A percentile compares a stretch with the other conserved stretches of the same genome.
Conservation (phyloP, 2,797 vertebrate species). For the Neosilurus hyrtlii region DNA sequence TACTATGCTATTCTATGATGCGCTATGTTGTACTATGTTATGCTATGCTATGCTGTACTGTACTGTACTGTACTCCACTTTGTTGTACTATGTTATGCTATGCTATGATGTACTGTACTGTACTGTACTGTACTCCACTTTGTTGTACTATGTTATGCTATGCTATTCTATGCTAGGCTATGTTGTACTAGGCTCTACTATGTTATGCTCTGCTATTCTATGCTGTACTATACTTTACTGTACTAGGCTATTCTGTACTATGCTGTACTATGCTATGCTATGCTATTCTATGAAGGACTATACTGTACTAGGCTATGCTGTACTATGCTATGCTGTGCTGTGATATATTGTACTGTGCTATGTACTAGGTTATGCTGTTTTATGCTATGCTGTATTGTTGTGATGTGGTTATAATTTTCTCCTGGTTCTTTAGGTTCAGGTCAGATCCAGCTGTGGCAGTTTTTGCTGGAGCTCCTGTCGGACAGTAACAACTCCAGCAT, state of each 20-base stretch:
- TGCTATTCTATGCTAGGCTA: too few relatives aligned
- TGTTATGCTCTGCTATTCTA: background rate
- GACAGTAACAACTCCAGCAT: constrained; percentile 76
- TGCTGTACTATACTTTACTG: too few relatives aligned
- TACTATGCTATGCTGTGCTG: background rate
- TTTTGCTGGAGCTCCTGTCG: constrained; percentile 80
- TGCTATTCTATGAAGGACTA: background rate
- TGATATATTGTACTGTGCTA: background rate
- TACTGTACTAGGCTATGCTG: background rate
- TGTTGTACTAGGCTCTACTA: background rate
- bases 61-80: background rate
- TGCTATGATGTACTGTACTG: background rate
- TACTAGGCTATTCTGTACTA: background rate
- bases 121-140: background rate
- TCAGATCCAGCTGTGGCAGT: constrained; percentile 88
- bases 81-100: too few relatives aligned
- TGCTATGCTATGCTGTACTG: background rate
- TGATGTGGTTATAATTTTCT: too few relatives aligned
- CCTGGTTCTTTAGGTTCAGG: constrained; percentile 71
- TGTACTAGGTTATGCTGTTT: background rate
- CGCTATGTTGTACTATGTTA: background rate
- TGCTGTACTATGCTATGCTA: background rate
- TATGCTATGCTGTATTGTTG: background rate
- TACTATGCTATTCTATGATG: background rate
- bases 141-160: too few relatives aligned